A percentile compares a stretch with the other conserved stretches of the same genome.
phyloP scores from a whole-genome alignment of 1,140 invertebrate genomes.

The Drosophila insularis region DNA sequence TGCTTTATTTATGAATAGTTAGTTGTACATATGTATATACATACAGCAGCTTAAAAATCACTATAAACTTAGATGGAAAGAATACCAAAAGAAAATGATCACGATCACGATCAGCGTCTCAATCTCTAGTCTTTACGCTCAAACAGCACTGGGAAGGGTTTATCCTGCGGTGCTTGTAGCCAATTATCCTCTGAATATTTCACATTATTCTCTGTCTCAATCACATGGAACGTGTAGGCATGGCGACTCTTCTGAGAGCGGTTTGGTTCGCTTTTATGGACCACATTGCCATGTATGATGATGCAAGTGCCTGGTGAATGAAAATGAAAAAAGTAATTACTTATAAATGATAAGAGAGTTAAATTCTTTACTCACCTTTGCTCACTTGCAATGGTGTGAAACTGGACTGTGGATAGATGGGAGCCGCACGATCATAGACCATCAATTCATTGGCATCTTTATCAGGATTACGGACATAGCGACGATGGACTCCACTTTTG shows the following conservation, averaged over 20 bases:
- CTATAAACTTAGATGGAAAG: constrained; percentile 58
- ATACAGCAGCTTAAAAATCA: constrained; percentile 37
- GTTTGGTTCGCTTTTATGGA: constrained; percentile 96
- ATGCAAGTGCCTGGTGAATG: constrained; percentile 90
- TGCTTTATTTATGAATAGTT: constrained; percentile 40
- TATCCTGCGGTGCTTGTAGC: constrained; percentile 87
- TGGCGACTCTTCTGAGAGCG: constrained; percentile 92
- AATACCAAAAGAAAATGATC: constrained; percentile 49
- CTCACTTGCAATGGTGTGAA: constrained; percentile 91
- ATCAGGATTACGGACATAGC: constrained; percentile 88
- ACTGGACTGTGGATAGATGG: constrained; percentile 88
- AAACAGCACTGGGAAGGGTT: constrained; percentile 86
- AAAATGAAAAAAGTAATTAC: constrained; percentile 20
- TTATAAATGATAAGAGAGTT: not conserved
- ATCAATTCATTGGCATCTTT: constrained; percentile 85
- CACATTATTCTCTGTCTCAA: constrained; percentile 89
- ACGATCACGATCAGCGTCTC: not conserved
- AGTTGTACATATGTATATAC: constrained; percentile 35
- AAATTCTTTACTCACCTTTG: constrained; percentile 86
- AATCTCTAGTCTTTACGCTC: constrained; percentile 70
- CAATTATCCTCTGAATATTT: constrained; percentile 93
- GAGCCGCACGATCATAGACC: constrained; percentile 86
- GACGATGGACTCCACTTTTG: constrained; percentile 89
- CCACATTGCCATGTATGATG: constrained; percentile 95
- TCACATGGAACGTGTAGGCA: constrained; percentile 97